Base-by-base conservation (phyloP, 1,140 invertebrate species). In the Drosophila yakuba region DNA sequence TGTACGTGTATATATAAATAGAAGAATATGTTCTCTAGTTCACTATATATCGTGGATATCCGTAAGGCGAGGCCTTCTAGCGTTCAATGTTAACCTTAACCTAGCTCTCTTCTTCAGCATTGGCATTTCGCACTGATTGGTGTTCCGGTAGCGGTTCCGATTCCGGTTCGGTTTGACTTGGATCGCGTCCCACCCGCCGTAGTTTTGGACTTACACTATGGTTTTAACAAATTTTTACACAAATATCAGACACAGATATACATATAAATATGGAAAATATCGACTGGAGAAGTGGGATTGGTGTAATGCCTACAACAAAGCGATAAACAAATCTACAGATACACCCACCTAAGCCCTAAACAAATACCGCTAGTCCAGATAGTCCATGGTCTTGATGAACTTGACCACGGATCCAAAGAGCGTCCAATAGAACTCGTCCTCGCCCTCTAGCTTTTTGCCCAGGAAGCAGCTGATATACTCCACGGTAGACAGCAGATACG, bases 381-480 rank as follows among this genome's bases (percentile, higher is more conserved):
- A 92, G 63, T 92, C 91, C 97, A 99, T 98, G 47, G 97, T 99
- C 94, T 99, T 99, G 81, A 99, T 99, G 93, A 98, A 99, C 93
- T 99, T 98, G 36, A 99, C 97, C 10, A 98, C 98, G 0, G 98
- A 97, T 77, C 96, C 97, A 93, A 99, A 99, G 92, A 99, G 98
- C 43, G 98, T 98, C 98, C 98, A 99, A 96, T 98, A 99, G 93
- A 99, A 99, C 90, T 97, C 96, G 91, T 98, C 97, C 93, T 99
- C 98, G 38, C 98, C 98, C 74, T 95, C 94, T 14, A 99, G 94
- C 66, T 96, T 95, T 73, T 95, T 95, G 36, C 95, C 96, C 84
- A 97, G 98, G 92, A 99, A 98, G 85, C 96, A 97, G 88, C 96
- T 96, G 47, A 99, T 97, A 92, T 99, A 99, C 93, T 99, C 98